Base-by-base conservation (phyloP, 1,140 invertebrate genomes). In the Danaus melanippus region DNA sequence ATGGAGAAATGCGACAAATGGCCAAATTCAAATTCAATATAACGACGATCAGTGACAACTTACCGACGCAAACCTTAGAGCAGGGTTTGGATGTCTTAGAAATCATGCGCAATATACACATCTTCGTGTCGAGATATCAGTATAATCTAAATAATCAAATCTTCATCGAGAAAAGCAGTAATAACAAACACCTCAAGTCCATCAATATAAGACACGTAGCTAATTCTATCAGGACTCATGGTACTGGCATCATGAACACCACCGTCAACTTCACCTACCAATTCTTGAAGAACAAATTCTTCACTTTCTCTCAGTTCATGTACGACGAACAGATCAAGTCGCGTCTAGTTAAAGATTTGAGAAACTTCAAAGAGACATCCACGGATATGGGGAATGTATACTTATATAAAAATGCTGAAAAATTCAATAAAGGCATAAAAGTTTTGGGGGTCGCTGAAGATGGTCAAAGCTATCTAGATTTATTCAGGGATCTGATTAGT, bases 261-360 rank as follows among this genome's bases (percentile, higher is more conserved):
- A 98, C 97, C 1, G 92, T 98, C 0, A 99, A 99, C 79, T 98
- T 96, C 79, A 97, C 96, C 0, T 99, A 99, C 87, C 97, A 98
- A 84, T 99, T 98, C 87, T 88, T 99, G 45, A 91, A 94, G 57
- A 93, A 97, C 56, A 98, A 99, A 84, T 95, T 99, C 67, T 94
- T 94, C 64, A 93, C 93, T 4, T 98, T 99, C 79, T 99, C 97
- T 1, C 97, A 99, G 83, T 99, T 99, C 83, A 91, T 99, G 66
- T 99, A 94, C 80, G 97, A 99, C 85, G 98, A 99, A 86, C 97
- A 98, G 68, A 98, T 99, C 50, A 99, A 99, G 83, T 98, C 97
- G 0, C 90, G 96, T 52, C 86, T 99, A 0, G 91, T 97, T 51
- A 97, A 97, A 86, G 97, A 99, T 83, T 89, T 96, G 58, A 91